A percentile compares a stretch with the other conserved stretches of the same genome.
These are phyloP conservation scores for Rhineura floridana DNA, from an alignment of 2,113 vertebrate genomes.

Conservation along the genomic window DNA sequence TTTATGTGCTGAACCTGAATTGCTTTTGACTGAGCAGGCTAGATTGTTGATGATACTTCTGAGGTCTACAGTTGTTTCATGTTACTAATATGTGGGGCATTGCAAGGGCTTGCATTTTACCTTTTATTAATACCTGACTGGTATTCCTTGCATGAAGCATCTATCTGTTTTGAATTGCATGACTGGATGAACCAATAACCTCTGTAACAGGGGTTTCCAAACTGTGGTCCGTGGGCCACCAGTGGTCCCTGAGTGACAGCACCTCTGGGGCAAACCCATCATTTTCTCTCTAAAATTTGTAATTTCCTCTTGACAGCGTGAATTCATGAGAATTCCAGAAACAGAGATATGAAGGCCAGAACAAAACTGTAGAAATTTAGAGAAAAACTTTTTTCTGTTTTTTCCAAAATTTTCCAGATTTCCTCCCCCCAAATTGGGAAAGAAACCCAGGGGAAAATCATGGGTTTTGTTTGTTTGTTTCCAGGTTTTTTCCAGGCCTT, in stretches of 20 bases:
- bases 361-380: no score
- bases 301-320: neutral
- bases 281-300: neutral
- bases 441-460: no score
- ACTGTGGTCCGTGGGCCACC: no score
- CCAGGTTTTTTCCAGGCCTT: no score
- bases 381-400: no score
- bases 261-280: neutral
- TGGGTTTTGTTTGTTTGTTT: no score
- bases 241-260: no score
- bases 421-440: no score
- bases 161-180: constrained; percentile 54
- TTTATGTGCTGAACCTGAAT: neutral
- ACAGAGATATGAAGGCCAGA: no score
- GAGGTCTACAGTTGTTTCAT: neutral
- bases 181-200: constrained; percentile 14
- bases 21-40: neutral
- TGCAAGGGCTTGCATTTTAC: constrained; percentile 39
- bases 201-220: no score
- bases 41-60: neutral
- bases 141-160: constrained; percentile 42
- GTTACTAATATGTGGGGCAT: constrained; percentile 39
- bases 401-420: no score
- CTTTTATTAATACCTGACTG: constrained; percentile 48
- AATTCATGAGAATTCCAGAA: neutral